phyloP scores from a whole-genome alignment of 1,140 invertebrate genomes.

The Drosophila melanogaster region DNA sequence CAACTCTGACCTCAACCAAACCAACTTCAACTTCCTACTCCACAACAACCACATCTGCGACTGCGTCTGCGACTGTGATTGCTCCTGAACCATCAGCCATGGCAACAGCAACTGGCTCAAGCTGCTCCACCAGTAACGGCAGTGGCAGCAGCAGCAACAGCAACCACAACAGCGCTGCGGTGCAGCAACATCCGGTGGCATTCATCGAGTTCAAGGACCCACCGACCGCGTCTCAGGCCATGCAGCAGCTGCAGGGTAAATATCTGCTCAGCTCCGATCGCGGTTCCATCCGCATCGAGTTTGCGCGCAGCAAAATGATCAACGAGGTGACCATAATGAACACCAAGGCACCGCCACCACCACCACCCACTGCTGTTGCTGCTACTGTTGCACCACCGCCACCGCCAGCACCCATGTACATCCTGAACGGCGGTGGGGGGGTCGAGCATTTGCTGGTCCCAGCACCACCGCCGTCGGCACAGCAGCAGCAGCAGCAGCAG shows the following conservation, averaged over 20 bases:
- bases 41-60: slow-evolving; percentile 19
- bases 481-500: slow-evolving; percentile 47
- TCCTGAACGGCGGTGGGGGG: slow-evolving; percentile 62
- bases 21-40: slow-evolving; percentile 74
- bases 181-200: slow-evolving; percentile 89
- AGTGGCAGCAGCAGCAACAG: background rate
- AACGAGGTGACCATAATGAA: slow-evolving; percentile 65
- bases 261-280: slow-evolving; percentile 97
- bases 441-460: slow-evolving; percentile 39
- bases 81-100: slow-evolving; percentile 30
- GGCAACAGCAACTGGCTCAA: slow-evolving; percentile 51
- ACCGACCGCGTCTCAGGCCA: slow-evolving; percentile 94
- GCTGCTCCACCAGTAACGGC: slow-evolving; percentile 40
- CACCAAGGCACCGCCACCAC: slow-evolving; percentile 28
- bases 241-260: slow-evolving; percentile 96
- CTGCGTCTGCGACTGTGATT: background rate
- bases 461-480: slow-evolving; percentile 43
- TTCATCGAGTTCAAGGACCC: slow-evolving; percentile 99
- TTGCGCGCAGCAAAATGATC: slow-evolving; percentile 98
- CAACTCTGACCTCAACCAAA: slow-evolving; percentile 65
- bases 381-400: slow-evolving; percentile 20
- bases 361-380: background rate
- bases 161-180: slow-evolving; percentile 18
- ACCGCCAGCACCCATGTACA: slow-evolving; percentile 44
- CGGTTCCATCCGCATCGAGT: slow-evolving; percentile 98